Conservation (phyloP, 2,888 invertebrate species). For the Strigamia crassipes region DNA sequence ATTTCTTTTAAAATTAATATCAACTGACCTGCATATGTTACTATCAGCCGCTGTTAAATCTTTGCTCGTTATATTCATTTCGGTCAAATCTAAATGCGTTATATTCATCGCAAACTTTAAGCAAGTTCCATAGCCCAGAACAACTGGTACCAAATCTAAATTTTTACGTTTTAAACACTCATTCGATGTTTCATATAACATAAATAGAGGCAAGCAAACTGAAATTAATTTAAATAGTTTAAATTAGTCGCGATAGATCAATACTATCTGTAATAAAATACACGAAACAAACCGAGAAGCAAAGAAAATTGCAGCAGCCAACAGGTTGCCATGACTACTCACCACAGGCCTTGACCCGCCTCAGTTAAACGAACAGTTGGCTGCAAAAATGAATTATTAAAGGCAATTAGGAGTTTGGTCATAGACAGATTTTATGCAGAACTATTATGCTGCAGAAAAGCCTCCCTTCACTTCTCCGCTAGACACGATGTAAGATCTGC, state of each 20-base stretch:
- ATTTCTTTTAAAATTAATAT: not conserved
- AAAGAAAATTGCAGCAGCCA: not conserved
- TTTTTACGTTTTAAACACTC: not conserved
- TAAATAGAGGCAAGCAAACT: not conserved
- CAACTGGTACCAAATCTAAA: not conserved
- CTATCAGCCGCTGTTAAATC: not conserved
- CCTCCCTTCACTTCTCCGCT: too few species aligned
- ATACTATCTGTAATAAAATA: not conserved
- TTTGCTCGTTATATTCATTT: not conserved
- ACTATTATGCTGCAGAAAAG: too few species aligned
- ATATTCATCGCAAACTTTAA: not conserved
- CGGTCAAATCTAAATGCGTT: not conserved
- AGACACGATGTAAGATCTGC: too few species aligned
- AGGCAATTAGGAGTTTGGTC: too few species aligned
- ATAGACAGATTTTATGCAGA: too few species aligned
- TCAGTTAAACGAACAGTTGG: not conserved
- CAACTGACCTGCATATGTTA: not conserved
- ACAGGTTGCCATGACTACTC: slow-evolving; percentile 21
- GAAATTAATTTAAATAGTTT: not conserved
- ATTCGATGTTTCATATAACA: not conserved
- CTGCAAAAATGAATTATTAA: too few species aligned
- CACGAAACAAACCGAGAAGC: not conserved
- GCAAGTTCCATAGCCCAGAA: not conserved
- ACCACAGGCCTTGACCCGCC: not conserved
- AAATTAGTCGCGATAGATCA: not conserved